Evolutionary conservation across 2,888 invertebrate species (phyloP).

Genomic region (Drosophila greeni): DNA sequence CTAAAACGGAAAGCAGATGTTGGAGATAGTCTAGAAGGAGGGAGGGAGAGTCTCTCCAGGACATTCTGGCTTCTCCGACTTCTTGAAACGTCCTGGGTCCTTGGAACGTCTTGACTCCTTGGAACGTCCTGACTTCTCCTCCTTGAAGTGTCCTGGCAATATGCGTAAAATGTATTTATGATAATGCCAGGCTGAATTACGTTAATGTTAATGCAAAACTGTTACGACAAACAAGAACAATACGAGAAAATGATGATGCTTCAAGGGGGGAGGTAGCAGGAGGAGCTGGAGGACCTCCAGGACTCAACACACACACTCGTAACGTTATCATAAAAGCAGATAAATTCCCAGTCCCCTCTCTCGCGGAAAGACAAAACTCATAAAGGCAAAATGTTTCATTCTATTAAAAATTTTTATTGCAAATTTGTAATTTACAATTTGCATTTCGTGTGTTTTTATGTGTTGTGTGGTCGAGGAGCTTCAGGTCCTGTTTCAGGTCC

Average conservation of each 20-base stretch:
- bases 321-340: slow-evolving; percentile 72
- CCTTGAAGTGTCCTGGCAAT: slow-evolving; percentile 57
- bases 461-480: slow-evolving; percentile 35
- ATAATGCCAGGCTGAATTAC: slow-evolving; percentile 75
- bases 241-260: slow-evolving; percentile 67
- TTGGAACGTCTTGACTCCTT: too few species aligned
- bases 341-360: slow-evolving; percentile 62
- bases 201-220: slow-evolving; percentile 75
- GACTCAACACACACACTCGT: slow-evolving; percentile 17
- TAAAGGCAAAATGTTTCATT: slow-evolving; percentile 76
- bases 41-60: too few species aligned
- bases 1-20: slow-evolving; percentile 52
- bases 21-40: slow-evolving; percentile 10
- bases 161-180: slow-evolving; percentile 76
- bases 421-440: slow-evolving; percentile 78
- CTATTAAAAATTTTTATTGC: slow-evolving; percentile 78
- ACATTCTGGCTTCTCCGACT: too few species aligned
- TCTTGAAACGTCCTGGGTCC: too few species aligned
- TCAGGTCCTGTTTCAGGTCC: background rate
- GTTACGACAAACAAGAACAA: slow-evolving; percentile 72
- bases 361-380: slow-evolving; percentile 67
- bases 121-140: background rate
- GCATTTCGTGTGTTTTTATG: slow-evolving; percentile 73
- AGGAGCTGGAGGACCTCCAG: too few species aligned
- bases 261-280: background rate